These are phyloP conservation scores for Gymnothorax javanicus DNA, from an alignment of 2,797 vertebrate species.

Conservation along the genomic window DNA sequence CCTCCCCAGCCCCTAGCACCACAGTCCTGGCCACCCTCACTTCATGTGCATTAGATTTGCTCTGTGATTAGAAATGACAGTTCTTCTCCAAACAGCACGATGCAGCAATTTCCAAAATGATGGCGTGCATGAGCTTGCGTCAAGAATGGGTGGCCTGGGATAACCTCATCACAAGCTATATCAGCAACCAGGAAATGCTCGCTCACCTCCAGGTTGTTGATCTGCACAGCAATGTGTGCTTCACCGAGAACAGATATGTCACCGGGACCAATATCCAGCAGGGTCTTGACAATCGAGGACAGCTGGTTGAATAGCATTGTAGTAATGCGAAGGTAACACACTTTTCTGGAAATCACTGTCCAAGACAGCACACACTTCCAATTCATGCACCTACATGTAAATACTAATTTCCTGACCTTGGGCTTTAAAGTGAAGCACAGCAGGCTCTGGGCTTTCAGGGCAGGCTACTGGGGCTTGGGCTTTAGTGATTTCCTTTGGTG, in stretches of 20 bases:
- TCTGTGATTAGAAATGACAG: background rate
- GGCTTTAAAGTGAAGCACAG: conserved; percentile 24
- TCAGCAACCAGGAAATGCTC: no score
- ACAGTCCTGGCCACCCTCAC: conserved; percentile 9
- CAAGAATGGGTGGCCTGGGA: conserved; percentile 38
- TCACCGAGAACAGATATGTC: no score
- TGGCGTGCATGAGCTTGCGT: background rate
- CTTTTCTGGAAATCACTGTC: no score
- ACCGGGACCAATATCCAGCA: no score
- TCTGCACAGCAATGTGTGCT: no score
- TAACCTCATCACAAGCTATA: no score
- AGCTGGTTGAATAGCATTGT: no score
- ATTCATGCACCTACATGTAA: background rate
- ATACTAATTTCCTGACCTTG: conserved; percentile 29
- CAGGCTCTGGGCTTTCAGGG: no score
- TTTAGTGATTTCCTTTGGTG: background rate
- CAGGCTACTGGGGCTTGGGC: background rate
- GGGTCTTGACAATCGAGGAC: no score
- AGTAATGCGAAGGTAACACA: no score
- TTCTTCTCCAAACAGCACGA: background rate
- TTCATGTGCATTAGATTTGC: background rate
- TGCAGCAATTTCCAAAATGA: conserved; percentile 20
- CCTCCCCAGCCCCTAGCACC: background rate
- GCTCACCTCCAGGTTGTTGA: no score
- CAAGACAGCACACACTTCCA: no score